Evolutionary conservation across 2,888 invertebrate genomes (phyloP).

Genomic region (Lycophotia porphyrea): DNA sequence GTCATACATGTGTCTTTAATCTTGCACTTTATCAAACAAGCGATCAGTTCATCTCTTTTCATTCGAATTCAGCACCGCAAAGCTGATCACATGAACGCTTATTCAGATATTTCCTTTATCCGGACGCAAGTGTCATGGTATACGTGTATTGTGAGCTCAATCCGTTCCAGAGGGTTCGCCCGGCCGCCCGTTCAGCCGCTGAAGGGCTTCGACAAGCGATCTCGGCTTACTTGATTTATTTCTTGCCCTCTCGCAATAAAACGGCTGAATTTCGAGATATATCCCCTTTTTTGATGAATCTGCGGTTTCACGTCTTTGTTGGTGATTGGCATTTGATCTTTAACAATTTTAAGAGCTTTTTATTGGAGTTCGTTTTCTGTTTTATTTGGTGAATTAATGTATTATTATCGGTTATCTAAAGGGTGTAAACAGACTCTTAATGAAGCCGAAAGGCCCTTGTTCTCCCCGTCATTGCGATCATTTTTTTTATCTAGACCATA

Average conservation of each 20-base stretch:
- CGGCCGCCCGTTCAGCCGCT: constrained; percentile 17
- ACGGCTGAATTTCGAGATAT: constrained; percentile 54
- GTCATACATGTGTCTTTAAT: not conserved
- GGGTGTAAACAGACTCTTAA: no score
- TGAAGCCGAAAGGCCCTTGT: no score
- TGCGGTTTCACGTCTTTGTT: constrained; percentile 51
- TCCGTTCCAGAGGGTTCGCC: constrained; percentile 43
- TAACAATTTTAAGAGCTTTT: constrained; percentile 21
- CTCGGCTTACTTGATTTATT: constrained; percentile 61
- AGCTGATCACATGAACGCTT: constrained; percentile 45
- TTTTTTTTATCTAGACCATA: no score
- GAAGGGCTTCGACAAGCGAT: constrained; percentile 63
- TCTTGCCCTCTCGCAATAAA: constrained; percentile 58
- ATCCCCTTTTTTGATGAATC: constrained; percentile 55
- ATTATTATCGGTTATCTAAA: not conserved
- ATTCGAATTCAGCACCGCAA: constrained; percentile 22
- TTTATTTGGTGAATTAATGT: not conserved
- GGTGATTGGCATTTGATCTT: constrained; percentile 50
- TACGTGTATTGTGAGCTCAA: constrained; percentile 55
- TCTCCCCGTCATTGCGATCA: no score
- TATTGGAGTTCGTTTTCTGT: not conserved
- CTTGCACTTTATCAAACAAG: not conserved
- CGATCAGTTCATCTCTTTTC: constrained; percentile 5
- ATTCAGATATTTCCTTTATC: constrained; percentile 59
- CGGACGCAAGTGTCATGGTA: constrained; percentile 46